Evolutionary conservation across 2,888 invertebrate genomes (phyloP).

Genomic region (Cenopis cana): DNA sequence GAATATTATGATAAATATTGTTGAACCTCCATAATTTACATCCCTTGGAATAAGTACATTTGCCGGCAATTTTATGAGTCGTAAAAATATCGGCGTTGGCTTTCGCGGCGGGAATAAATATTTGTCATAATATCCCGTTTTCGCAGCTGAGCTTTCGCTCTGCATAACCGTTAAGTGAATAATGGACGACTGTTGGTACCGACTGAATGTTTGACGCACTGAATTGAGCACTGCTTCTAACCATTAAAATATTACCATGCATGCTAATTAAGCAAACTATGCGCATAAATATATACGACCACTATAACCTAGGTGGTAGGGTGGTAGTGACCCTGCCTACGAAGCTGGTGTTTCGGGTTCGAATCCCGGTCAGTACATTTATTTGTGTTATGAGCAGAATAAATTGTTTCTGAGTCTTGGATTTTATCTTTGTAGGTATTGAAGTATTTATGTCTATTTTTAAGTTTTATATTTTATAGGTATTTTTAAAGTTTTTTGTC

Average conservation of each 20-base stretch:
- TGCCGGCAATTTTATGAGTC: slow-evolving; percentile 35
- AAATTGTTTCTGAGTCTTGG: too few relatives aligned
- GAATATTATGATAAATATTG: slow-evolving; percentile 30
- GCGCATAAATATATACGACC: too few relatives aligned
- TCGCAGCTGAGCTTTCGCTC: slow-evolving; percentile 24
- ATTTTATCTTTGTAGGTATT: too few relatives aligned
- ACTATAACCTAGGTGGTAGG: too few relatives aligned
- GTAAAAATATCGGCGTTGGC: slow-evolving; percentile 34
- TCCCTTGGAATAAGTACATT: slow-evolving; percentile 29
- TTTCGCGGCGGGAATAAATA: slow-evolving; percentile 37
- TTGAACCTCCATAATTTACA: slow-evolving; percentile 33
- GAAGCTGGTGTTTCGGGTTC: too few relatives aligned
- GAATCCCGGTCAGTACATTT: too few relatives aligned
- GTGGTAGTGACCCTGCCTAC: too few relatives aligned
- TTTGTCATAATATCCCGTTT: slow-evolving; percentile 31
- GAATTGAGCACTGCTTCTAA: background rate
- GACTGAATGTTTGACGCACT: background rate
- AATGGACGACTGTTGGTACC: slow-evolving; percentile 15
- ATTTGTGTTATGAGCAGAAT: too few relatives aligned
- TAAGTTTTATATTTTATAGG: too few relatives aligned
- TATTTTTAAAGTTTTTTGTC: too few relatives aligned
- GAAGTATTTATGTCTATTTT: too few relatives aligned
- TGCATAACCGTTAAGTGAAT: slow-evolving; percentile 24
- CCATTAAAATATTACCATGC: background rate
- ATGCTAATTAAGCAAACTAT: slow-evolving; percentile 6